Percentiles rank a stretch among this genome's conserved stretches.
Conservation (phyloP, 2,888 invertebrate genomes). For the Zhuqinia jingwanae region DNA sequence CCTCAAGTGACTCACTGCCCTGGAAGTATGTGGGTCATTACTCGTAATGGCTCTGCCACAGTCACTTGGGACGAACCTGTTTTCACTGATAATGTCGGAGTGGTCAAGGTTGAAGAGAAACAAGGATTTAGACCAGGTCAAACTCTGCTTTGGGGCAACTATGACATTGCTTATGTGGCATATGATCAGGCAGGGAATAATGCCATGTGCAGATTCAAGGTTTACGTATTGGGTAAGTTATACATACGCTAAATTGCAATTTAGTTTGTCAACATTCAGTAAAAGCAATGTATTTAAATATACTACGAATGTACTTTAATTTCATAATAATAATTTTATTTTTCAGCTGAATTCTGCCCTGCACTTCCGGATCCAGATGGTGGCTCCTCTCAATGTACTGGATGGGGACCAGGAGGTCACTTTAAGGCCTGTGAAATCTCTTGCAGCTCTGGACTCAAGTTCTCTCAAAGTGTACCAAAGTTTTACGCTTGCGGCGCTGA, state of each 20-base stretch:
- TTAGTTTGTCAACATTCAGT: background rate
- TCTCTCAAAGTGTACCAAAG: conserved; percentile 96
- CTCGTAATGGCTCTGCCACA: conserved; percentile 93
- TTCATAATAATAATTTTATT: conserved; percentile 4
- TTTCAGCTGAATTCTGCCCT: conserved; percentile 94
- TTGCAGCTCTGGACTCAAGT: conserved; percentile 92
- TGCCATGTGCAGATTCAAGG: conserved; percentile 94
- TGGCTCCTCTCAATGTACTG: conserved; percentile 86
- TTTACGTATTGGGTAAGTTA: conserved; percentile 91
- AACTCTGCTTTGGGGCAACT: conserved; percentile 94
- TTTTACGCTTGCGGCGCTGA: conserved; percentile 99
- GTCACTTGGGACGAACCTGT: conserved; percentile 96
- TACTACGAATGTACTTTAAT: no score
- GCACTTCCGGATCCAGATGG: conserved; percentile 93
- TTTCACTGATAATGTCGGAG: conserved; percentile 93
- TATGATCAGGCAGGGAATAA: conserved; percentile 95
- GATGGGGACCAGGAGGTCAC: conserved; percentile 89
- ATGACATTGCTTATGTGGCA: conserved; percentile 96
- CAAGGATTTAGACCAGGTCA: conserved; percentile 94
- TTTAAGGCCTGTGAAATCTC: conserved; percentile 97
- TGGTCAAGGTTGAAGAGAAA: conserved; percentile 89
- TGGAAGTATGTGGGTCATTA: conserved; percentile 96
- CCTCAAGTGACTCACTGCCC: conserved; percentile 95
- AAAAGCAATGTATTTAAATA: background rate
- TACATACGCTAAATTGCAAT: no score